A percentile compares a stretch with the other conserved stretches of the same genome.
Evolutionary conservation across 2,888 invertebrate species (phyloP).

Genomic region (Escarpia spicata): DNA sequence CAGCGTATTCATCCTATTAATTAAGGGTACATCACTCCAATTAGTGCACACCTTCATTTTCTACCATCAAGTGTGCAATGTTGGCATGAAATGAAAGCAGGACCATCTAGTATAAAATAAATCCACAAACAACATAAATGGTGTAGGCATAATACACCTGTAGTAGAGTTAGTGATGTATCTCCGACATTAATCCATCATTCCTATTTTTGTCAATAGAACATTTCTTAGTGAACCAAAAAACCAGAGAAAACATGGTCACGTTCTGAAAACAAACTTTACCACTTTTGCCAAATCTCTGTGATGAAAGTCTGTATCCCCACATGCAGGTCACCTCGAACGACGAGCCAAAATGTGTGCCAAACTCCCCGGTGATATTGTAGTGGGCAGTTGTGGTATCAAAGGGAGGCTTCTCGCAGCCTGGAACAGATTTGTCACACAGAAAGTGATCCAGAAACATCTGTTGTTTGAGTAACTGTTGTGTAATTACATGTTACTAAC

Average conservation of each 20-base stretch:
- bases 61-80: too few species aligned
- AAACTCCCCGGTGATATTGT: neutral
- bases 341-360: neutral
- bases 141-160: too few species aligned
- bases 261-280: neutral
- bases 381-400: neutral
- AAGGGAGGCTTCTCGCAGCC: neutral
- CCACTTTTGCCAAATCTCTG: neutral
- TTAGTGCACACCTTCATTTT: too few species aligned
- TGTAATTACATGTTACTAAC: too few species aligned
- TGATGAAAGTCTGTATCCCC: neutral
- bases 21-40: too few species aligned
- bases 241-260: neutral
- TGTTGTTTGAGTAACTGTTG: too few species aligned
- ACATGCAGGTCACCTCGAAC: neutral
- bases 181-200: neutral
- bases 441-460: too few species aligned
- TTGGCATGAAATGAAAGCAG: too few species aligned
- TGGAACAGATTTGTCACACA: neutral
- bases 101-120: too few species aligned
- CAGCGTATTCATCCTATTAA: too few species aligned
- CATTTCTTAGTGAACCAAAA: neutral
- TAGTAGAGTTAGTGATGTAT: too few species aligned
- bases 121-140: too few species aligned
- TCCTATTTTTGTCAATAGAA: neutral